Evolutionary conservation across 2,797 vertebrate genomes (phyloP).

Genomic region (Gymnothorax javanicus): DNA sequence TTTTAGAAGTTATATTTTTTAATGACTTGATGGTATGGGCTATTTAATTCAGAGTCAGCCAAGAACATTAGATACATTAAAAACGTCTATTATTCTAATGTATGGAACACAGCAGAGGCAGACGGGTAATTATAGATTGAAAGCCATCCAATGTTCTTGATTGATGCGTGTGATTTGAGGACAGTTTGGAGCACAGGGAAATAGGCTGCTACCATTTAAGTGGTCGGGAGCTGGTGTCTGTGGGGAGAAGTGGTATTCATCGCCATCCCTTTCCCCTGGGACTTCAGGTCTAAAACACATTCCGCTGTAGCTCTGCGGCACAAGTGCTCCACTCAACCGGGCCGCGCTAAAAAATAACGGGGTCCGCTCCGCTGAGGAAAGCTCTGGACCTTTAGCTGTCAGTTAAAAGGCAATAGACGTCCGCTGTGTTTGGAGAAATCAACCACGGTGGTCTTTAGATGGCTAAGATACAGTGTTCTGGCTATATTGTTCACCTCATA

Average conservation of each 20-base stretch:
- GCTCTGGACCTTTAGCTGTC: not conserved
- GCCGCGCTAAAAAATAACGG: not conserved
- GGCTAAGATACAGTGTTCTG: not conserved
- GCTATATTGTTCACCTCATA: not conserved
- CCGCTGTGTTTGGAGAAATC: not conserved
- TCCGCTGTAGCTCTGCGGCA: not conserved
- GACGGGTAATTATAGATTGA: constrained; percentile 6
- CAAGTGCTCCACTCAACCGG: not conserved
- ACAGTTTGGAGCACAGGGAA: not conserved
- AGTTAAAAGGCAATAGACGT: not conserved
- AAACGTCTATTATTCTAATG: not conserved
- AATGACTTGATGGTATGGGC: not conserved
- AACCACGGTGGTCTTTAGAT: not conserved
- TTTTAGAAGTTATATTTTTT: constrained; percentile 10
- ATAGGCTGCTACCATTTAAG: not conserved
- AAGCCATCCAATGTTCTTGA: not conserved
- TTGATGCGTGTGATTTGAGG: not conserved
- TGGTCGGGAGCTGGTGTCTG: not conserved
- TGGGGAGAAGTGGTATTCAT: not conserved
- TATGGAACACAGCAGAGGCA: not conserved
- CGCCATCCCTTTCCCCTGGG: not conserved
- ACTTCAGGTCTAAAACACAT: not conserved
- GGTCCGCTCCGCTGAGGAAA: not conserved
- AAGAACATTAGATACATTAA: constrained; percentile 6
- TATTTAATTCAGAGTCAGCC: not conserved